Evolutionary conservation across 2,113 vertebrate species (phyloP).

Genomic region (Lanius ludovicianus): DNA sequence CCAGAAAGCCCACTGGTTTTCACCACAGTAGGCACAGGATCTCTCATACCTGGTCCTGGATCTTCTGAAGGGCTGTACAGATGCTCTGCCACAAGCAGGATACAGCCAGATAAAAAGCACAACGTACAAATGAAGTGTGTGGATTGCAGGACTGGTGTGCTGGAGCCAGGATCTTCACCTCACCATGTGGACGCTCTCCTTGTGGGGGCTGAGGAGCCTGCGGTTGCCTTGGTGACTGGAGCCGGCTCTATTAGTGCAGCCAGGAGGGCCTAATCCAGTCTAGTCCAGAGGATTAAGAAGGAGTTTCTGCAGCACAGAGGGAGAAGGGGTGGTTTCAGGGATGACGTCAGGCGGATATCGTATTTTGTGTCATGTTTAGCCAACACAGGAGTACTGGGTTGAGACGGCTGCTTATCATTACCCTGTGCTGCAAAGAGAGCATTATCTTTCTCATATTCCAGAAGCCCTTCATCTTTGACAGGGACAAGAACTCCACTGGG

Average conservation of each 20-base stretch:
- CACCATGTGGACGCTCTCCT: rapidly evolving
- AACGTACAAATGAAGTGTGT: rapidly evolving
- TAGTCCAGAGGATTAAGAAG: neutral
- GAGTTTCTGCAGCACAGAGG: rapidly evolving
- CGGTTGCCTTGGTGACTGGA: slow-evolving; percentile 11
- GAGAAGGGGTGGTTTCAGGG: neutral
- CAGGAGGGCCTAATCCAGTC: neutral
- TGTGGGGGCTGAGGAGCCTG: neutral
- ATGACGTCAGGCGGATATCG: neutral
- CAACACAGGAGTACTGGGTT: neutral
- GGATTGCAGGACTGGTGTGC: neutral
- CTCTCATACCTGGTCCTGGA: neutral
- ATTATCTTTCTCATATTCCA: neutral
- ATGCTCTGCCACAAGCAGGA: neutral
- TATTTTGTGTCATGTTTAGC: neutral
- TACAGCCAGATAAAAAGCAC: neutral
- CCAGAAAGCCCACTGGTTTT: slow-evolving; percentile 24
- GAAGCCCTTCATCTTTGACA: neutral
- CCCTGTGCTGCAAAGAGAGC: neutral
- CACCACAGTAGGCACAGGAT: neutral
- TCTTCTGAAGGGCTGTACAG: neutral
- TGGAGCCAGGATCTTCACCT: neutral
- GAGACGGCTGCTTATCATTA: neutral
- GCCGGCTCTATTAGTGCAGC: neutral
- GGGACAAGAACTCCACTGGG: neutral